Conservation (phyloP, 2,113 vertebrate genomes). For the Lophochroa leadbeateri region DNA sequence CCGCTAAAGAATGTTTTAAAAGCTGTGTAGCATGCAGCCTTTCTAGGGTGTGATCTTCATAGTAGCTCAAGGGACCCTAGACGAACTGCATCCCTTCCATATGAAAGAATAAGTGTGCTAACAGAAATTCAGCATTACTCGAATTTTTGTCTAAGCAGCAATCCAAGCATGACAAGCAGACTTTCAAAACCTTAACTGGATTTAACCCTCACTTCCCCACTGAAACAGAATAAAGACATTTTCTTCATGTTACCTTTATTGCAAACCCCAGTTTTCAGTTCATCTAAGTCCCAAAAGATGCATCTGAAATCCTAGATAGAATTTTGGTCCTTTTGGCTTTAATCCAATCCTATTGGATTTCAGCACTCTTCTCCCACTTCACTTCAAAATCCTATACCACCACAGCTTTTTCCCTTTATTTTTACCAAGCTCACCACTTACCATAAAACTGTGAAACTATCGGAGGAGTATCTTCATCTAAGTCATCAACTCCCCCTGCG, state of each 20-base stretch:
- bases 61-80: not conserved
- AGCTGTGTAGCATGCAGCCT: not conserved
- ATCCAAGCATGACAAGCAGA: not conserved
- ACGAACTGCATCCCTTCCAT: not conserved
- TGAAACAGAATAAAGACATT: not conserved
- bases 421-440: conserved; percentile 65
- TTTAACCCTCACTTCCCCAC: not conserved
- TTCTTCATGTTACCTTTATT: not conserved
- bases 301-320: not conserved
- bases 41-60: not conserved
- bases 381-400: not conserved
- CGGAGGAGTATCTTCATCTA: conserved; percentile 97
- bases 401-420: not conserved
- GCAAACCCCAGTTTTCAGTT: not conserved
- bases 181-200: not conserved
- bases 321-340: not conserved
- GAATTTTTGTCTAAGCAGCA: not conserved
- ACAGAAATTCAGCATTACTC: not conserved
- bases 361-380: not conserved
- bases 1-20: not conserved
- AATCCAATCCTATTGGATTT: not conserved
- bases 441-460: conserved; percentile 93
- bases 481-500: conserved; percentile 94
- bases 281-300: not conserved
- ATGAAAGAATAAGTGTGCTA: not conserved